phyloP scores from a whole-genome alignment of 2,888 invertebrate species.

The Euplagia quadripunctaria region DNA sequence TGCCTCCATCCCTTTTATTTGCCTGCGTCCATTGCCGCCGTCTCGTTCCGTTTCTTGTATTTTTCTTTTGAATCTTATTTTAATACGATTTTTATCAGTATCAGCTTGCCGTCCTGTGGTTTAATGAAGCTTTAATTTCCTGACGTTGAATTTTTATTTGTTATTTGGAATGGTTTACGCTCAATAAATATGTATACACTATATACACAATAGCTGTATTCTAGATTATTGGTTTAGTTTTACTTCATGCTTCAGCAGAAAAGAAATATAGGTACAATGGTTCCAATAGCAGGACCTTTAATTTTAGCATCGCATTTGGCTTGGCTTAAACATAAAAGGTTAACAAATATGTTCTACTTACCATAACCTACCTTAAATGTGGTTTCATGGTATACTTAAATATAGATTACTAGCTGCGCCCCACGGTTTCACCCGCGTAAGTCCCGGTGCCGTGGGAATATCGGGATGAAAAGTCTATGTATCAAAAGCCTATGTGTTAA shows the following conservation, averaged over 20 bases:
- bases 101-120: conserved; percentile 41
- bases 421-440: too few species aligned
- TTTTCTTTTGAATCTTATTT: conserved; percentile 58
- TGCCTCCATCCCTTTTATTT: conserved; percentile 67
- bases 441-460: too few species aligned
- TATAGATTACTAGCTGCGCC: too few species aligned
- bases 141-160: conserved; percentile 21
- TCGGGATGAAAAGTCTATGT: too few species aligned
- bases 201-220: too few species aligned
- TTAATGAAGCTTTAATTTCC: conserved; percentile 46
- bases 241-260: not conserved
- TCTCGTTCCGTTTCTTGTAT: conserved; percentile 61
- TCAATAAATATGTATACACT: conserved; percentile 10
- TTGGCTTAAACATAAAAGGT: not conserved
- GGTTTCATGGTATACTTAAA: not conserved
- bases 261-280: not conserved
- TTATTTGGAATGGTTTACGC: conserved; percentile 13
- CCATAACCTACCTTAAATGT: not conserved
- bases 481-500: too few species aligned
- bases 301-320: not conserved
- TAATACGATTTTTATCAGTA: conserved; percentile 56
- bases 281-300: not conserved
- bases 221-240: too few species aligned
- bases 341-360: not conserved
- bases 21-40: conserved; percentile 58